Evolutionary conservation across 1,140 invertebrate species (phyloP).

Genomic region (Neodiprion fabricii): DNA sequence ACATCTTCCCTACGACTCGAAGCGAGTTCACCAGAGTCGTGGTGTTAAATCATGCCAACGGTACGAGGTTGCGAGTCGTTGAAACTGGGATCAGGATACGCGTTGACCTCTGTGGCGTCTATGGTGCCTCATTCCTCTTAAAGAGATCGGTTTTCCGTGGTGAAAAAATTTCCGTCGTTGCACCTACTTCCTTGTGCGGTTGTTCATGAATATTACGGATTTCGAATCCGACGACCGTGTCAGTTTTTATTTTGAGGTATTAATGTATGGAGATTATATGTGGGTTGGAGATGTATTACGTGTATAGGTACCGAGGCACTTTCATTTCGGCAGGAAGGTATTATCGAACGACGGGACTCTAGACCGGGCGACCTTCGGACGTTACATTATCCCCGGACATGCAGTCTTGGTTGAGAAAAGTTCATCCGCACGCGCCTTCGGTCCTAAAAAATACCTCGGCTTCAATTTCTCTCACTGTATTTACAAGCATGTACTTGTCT

Average conservation of each 20-base stretch:
- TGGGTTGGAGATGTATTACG: background rate
- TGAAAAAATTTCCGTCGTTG: background rate
- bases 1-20: background rate
- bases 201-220: background rate
- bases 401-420: background rate
- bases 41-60: no score
- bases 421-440: background rate
- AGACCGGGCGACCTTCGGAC: background rate
- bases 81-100: background rate
- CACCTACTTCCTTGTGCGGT: background rate
- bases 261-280: background rate
- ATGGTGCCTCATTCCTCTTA: no score
- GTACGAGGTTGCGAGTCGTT: background rate
- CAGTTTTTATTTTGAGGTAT: background rate
- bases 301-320: background rate
- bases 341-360: background rate
- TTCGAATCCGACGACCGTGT: background rate
- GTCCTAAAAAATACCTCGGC: background rate
- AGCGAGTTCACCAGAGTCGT: background rate
- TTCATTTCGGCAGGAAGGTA: background rate
- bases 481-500: no score
- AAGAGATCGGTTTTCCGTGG: no score
- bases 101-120: background rate
- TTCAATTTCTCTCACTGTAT: no score
- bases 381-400: background rate